phyloP scores from a whole-genome alignment of 2,113 vertebrate species.

The Lipophrys pholis region DNA sequence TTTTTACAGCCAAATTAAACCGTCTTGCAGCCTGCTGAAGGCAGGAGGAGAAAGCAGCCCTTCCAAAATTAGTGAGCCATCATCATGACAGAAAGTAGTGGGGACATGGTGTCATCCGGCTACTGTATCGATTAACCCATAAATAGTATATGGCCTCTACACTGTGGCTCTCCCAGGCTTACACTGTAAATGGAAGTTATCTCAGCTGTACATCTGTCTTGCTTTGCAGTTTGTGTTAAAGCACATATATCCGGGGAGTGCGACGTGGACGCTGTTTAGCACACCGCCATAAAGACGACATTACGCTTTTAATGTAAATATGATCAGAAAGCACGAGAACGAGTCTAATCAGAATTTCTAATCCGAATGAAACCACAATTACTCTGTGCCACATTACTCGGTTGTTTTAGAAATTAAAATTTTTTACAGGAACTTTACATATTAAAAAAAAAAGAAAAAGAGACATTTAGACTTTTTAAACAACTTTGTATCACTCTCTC shows the following conservation, averaged over 20 bases:
- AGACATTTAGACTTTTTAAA: background rate
- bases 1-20: slow-evolving; percentile 93
- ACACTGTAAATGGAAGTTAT: slow-evolving; percentile 79
- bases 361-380: background rate
- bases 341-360: too few relatives aligned
- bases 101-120: slow-evolving; percentile 94
- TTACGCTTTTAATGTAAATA: background rate
- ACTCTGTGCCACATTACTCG: background rate
- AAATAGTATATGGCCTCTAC: slow-evolving; percentile 90
- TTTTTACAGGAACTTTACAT: slow-evolving; percentile 10
- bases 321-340: too few relatives aligned
- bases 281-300: slow-evolving; percentile 13
- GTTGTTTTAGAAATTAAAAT: slow-evolving; percentile 18
- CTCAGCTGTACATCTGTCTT: slow-evolving; percentile 69
- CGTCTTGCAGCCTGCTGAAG: slow-evolving; percentile 84
- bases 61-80: slow-evolving; percentile 97
- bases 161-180: slow-evolving; percentile 80
- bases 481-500: slow-evolving; percentile 31
- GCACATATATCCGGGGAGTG: slow-evolving; percentile 14
- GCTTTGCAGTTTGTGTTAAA: slow-evolving; percentile 52
- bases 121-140: slow-evolving; percentile 93
- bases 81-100: slow-evolving; percentile 94
- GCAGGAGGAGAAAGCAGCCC: slow-evolving; percentile 85
- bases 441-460: slow-evolving; percentile 7
- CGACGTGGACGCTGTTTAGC: slow-evolving; percentile 28